phyloP scores from a whole-genome alignment of 2,888 invertebrate genomes.

The Lithophane leautieri region DNA sequence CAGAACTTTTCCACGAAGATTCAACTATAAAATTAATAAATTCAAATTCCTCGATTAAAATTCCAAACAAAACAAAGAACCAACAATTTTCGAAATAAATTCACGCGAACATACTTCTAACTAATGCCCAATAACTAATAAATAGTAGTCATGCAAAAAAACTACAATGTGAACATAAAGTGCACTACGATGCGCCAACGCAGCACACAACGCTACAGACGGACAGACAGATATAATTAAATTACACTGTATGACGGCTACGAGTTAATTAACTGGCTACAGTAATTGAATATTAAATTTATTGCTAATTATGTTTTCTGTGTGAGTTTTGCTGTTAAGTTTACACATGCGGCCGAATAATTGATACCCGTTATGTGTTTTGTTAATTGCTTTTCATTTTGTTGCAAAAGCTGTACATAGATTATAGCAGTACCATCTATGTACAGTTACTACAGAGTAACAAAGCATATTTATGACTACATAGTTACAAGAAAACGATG shows the following conservation, averaged over 20 bases:
- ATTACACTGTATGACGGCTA: slow-evolving; percentile 59
- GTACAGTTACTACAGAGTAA: too few species aligned
- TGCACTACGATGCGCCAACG: slow-evolving; percentile 44
- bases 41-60: neutral
- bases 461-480: neutral
- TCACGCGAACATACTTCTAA: neutral
- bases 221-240: slow-evolving; percentile 66
- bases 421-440: neutral
- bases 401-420: neutral
- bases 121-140: slow-evolving; percentile 8
- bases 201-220: slow-evolving; percentile 55
- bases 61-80: slow-evolving; percentile 17
- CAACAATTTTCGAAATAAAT: neutral
- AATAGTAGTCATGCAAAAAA: slow-evolving; percentile 20
- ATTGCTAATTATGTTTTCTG: slow-evolving; percentile 79
- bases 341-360: slow-evolving; percentile 35
- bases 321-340: slow-evolving; percentile 39
- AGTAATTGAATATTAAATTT: slow-evolving; percentile 87
- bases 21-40: neutral
- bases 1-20: neutral
- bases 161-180: slow-evolving; percentile 37
- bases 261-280: slow-evolving; percentile 79
- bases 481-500: neutral
- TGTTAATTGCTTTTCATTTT: slow-evolving; percentile 41
- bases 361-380: slow-evolving; percentile 34